Evolutionary conservation across 2,888 invertebrate species (phyloP).

Genomic region (Lepidochrysops patricia): DNA sequence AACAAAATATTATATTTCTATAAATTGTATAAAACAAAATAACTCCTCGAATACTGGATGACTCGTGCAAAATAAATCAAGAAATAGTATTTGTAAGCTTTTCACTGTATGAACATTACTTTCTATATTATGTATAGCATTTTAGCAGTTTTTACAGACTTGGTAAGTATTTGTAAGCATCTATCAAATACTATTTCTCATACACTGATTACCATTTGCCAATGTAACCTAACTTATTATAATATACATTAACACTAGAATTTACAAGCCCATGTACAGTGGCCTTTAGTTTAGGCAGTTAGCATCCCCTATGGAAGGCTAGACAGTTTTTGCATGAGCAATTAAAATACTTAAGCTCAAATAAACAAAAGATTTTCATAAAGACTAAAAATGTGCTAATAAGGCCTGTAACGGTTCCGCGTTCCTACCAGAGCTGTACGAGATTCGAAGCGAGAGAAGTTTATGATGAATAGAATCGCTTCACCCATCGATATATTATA

Average conservation of each 20-base stretch:
- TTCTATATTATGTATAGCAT: no score
- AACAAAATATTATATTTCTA: background rate
- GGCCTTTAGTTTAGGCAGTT: background rate
- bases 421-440: no score
- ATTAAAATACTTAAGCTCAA: background rate
- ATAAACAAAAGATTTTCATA: background rate
- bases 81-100: constrained; percentile 9
- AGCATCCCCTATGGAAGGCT: constrained; percentile 11
- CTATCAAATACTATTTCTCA: background rate
- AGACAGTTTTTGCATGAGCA: background rate
- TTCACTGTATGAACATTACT: no score
- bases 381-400: background rate
- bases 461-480: no score
- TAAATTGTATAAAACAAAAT: constrained; percentile 1
- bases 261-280: constrained; percentile 1
- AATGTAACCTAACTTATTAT: background rate
- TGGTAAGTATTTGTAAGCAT: no score
- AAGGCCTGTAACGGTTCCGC: background rate
- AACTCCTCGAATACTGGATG: background rate
- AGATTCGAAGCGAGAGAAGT: background rate
- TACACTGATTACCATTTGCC: background rate
- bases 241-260: background rate
- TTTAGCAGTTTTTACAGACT: background rate
- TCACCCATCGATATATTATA: no score
- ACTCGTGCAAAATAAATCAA: background rate